phyloP scores from a whole-genome alignment of 2,797 vertebrate species.

The Numenius phaeopus region DNA sequence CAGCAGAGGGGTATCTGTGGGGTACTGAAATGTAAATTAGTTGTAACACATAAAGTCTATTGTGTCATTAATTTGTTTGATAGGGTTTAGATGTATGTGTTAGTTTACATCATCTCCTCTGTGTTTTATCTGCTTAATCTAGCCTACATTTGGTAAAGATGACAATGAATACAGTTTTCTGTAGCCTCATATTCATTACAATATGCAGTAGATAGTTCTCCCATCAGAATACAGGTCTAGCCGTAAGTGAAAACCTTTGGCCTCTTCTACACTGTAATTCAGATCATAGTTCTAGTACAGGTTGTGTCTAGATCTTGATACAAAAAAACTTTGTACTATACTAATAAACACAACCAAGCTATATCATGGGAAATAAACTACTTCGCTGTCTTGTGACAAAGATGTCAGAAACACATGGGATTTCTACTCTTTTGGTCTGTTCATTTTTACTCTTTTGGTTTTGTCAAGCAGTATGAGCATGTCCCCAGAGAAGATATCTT shows the following conservation, averaged over 20 bases:
- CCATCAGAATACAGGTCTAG: neutral
- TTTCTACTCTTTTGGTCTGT: neutral
- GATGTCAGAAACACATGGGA: neutral
- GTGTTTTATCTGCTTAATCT: neutral
- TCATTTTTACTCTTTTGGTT: slow-evolving; percentile 19
- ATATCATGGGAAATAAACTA: neutral
- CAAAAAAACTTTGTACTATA: neutral
- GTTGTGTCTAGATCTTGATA: neutral
- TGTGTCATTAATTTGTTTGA: neutral
- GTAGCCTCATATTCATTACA: neutral
- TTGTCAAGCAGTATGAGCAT: neutral
- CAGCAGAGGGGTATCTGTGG: slow-evolving; percentile 25
- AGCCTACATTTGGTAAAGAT: neutral
- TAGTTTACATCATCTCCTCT: neutral
- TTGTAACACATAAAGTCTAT: neutral
- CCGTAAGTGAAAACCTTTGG: neutral
- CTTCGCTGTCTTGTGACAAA: neutral
- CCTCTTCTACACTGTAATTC: neutral
- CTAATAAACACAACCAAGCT: neutral
- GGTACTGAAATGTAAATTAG: slow-evolving; percentile 47
- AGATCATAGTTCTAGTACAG: neutral
- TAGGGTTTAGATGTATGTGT: neutral
- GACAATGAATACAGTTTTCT: neutral
- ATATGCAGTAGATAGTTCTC: neutral
- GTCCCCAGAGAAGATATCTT: slow-evolving; percentile 30